Conservation (phyloP, 2,113 vertebrate species). For the Eleginops maclovinus region DNA sequence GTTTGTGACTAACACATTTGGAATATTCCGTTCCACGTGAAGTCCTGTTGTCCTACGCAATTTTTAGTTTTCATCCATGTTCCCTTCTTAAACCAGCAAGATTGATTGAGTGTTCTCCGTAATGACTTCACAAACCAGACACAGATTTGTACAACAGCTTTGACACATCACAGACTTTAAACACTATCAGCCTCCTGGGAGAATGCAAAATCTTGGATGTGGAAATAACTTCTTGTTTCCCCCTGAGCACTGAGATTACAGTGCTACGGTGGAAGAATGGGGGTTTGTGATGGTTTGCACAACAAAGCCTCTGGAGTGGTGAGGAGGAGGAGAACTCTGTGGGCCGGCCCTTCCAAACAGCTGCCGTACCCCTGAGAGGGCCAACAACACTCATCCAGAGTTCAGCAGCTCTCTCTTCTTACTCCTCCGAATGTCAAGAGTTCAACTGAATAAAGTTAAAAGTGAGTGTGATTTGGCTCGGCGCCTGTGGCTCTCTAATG, state of each 20-base stretch:
- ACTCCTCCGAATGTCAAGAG: constrained; percentile 53
- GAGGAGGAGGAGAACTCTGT: constrained; percentile 23
- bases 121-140: constrained; percentile 35
- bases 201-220: constrained; percentile 37
- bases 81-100: constrained; percentile 11
- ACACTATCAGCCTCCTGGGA: constrained; percentile 42
- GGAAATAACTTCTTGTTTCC: constrained; percentile 62
- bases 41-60: no score
- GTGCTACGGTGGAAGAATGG: constrained; percentile 51
- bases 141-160: constrained; percentile 48
- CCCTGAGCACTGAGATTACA: constrained; percentile 43
- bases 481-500: constrained; percentile 52
- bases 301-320: constrained; percentile 54
- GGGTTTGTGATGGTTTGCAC: constrained; percentile 49
- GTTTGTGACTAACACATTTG: no score
- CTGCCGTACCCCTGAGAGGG: constrained; percentile 49
- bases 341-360: constrained; percentile 59
- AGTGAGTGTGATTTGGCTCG: constrained; percentile 54
- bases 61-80: background rate
- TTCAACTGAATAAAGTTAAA: constrained; percentile 76
- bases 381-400: constrained; percentile 41
- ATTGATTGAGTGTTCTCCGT: constrained; percentile 40
- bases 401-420: constrained; percentile 44
- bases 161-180: constrained; percentile 47
- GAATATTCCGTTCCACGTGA: no score